Base-by-base conservation (phyloP, 2,113 vertebrate genomes). In the Erythrolamprus reginae region DNA sequence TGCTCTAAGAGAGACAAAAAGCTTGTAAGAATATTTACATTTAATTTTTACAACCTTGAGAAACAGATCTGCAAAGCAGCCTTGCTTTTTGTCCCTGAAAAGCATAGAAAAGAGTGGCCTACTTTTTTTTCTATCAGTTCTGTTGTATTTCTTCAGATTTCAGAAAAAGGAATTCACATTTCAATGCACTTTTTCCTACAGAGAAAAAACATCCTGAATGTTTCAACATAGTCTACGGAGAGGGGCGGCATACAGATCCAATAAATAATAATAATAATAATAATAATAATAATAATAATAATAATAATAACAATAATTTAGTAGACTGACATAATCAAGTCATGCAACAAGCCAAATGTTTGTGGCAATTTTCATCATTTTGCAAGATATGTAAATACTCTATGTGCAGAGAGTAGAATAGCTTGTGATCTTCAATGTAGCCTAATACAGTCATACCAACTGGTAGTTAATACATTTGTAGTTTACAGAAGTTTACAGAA, bases 21-120 rank as follows among this genome's bases (percentile, higher is more conserved):
- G 91, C 93, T 70, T 90, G 92, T 87, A 92, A 92, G 51, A 92
- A 95, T 86, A 48, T 90, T 95, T 93, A 93, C 91, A 91, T 95
- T 95, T 95, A 92, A 93, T 96, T 96, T 96, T 96, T 93, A 94
- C 82, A 92, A 86, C 88, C 93, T 84, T 1, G 12, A 94, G 90
- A 96, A 97, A 94, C 33, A 6, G 0, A 95, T 94, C 94, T 93
- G 33, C 77, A 50, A 50, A 50, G 2, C 50, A 50, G 50, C 50
- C 10, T 10, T 50, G 10, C 50, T 50, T 50, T 50, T 50, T 50
- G 50, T 50, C 50, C 86, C 92, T 89, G 94, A 94, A 92, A 90
- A 52, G 6, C 90, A 90, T 89, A 91, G 84, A 86, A 86, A 90
- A 92, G 51, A 55, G 2, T 8, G 5, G 28, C 47, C 47, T 50